Evolutionary conservation across 2,888 invertebrate genomes (phyloP), one percentile per base, ranked within the genome.

Genomic region (Tachystola acroxantha): DNA sequence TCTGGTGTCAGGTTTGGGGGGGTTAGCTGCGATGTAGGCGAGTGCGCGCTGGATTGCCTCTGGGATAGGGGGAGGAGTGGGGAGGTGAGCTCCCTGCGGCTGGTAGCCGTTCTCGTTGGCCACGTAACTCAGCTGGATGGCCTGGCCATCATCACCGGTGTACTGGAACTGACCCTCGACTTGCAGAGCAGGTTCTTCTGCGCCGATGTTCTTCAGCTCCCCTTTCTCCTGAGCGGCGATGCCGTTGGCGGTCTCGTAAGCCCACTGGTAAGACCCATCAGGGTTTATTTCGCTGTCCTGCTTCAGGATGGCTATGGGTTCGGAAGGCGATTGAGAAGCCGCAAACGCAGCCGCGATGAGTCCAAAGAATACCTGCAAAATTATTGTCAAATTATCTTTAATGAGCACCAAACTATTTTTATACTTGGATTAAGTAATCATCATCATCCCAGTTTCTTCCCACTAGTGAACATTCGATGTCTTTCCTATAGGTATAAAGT

Each of bases 41-140:
- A 92, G 73, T 14, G 92, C 89, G 37, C 89, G 88, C 56, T 91
- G 90, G 55, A 93, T 93, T 36, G 89, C 91, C 41, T 85, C 89
- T 34, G 93, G 93, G 43, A 92, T 90, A 42, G 93, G 93, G 26
- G 92, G 93, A 16, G 92, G 87, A 1, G 90, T 90, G 20, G 91
- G 91, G 1, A 91, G 64, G 52, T 90, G 90, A 11, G 80, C 80
- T n/a, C 90, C 89, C 52, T 80, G 86, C 6, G 92, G 91, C 62
- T 91, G 90, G 82, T 86, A 92, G 33, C 92, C 92, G 48, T 92
- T 92, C 64, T 93, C 92, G 57, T 93, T 90, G 34, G 93, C 92
- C 25, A 89, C 71, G 73, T 93, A 93, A 1, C 84, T 76, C 40
- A 92, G 57, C 49, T 89, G 86, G 51, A 91, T 89, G 42, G 71